Evolutionary conservation across 2,113 vertebrate species (phyloP).

Genomic region (Larimichthys crocea): DNA sequence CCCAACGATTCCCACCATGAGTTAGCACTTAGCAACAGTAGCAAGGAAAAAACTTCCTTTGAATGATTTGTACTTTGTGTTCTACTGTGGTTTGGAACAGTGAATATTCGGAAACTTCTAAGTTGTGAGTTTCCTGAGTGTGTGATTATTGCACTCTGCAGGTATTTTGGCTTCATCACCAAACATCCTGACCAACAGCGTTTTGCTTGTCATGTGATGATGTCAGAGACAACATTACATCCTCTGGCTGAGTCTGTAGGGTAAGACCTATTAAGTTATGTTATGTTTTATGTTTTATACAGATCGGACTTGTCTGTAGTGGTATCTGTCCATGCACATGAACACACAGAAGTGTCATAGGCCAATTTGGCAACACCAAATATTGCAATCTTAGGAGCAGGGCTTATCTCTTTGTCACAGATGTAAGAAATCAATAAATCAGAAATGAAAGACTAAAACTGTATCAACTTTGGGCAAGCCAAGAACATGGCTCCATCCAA

Average conservation of each 20-base stretch:
- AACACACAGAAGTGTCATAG: neutral
- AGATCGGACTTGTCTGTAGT: neutral
- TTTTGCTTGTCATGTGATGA: conserved; percentile 96
- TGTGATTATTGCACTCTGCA: conserved; percentile 64
- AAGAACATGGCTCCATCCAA: no score
- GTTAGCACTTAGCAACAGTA: no score
- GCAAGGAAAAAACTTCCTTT: no score
- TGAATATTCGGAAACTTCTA: neutral
- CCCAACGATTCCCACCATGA: no score
- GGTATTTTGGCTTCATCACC: conserved; percentile 97
- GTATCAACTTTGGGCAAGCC: no score
- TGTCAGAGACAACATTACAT: conserved; percentile 90
- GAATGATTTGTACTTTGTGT: no score
- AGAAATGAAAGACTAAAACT: no score
- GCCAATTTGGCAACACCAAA: no score
- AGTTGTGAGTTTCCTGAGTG: neutral
- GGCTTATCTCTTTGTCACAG: no score
- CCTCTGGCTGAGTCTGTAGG: conserved; percentile 91
- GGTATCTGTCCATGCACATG: neutral
- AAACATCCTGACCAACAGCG: conserved; percentile 94
- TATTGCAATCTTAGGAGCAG: no score
- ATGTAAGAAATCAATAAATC: no score
- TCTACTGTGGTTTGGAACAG: neutral
- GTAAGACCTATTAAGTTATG: conserved; percentile 74
- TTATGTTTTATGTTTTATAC: neutral